phyloP scores from a whole-genome alignment of 2,888 invertebrate species.

The Theristus sp. region DNA sequence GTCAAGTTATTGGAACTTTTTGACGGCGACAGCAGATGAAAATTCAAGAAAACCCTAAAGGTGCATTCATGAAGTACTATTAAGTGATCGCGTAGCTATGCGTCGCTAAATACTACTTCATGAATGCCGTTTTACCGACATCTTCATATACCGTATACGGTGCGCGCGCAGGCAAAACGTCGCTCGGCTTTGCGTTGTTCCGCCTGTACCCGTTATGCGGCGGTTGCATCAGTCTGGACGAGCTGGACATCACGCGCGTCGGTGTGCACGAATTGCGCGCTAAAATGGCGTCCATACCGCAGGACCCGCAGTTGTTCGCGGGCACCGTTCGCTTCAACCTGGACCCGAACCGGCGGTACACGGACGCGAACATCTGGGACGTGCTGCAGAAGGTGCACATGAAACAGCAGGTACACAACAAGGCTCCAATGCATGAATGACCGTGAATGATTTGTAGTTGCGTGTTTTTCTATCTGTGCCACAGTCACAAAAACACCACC shows the following conservation, averaged over 20 bases:
- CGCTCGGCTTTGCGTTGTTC: slow-evolving; percentile 42
- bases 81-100: no score
- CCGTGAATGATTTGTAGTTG: no score
- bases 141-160: no score
- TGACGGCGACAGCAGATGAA: no score
- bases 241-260: slow-evolving; percentile 35
- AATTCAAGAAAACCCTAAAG: no score
- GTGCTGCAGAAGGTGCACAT: slow-evolving; percentile 73
- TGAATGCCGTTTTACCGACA: no score
- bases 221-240: slow-evolving; percentile 40
- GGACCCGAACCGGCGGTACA: slow-evolving; percentile 60
- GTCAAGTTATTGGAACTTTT: no score
- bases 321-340: slow-evolving; percentile 59
- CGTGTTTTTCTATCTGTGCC: no score
- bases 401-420: slow-evolving; percentile 46
- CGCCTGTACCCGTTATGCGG: slow-evolving; percentile 40
- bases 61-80: no score
- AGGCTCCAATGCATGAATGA: no score
- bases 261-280: slow-evolving; percentile 38
- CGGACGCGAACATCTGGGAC: slow-evolving; percentile 67
- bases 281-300: slow-evolving; percentile 38
- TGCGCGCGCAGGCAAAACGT: slow-evolving; percentile 42
- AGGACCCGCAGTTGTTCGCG: slow-evolving; percentile 45
- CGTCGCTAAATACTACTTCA: no score
- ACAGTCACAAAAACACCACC: no score